These are phyloP conservation scores for Amiota mariae DNA, from an alignment of 2,888 invertebrate genomes.

Conservation along the genomic window DNA sequence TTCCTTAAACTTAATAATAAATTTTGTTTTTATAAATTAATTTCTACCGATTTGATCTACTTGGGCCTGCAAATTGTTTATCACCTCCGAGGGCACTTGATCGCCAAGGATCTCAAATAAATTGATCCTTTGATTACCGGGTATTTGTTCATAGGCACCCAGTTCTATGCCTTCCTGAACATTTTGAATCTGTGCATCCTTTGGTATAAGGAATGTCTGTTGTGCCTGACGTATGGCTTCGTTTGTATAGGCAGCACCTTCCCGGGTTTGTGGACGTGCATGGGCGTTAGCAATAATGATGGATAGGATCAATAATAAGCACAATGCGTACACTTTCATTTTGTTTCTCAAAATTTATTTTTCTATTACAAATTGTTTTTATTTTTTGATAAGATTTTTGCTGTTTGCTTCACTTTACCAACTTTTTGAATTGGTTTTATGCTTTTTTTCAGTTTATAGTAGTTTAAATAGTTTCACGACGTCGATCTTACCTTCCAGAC, in stretches of 20 bases:
- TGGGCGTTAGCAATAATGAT: conserved; percentile 30
- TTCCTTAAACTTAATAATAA: conserved; percentile 8
- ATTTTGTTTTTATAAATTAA: conserved; percentile 63
- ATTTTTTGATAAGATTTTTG: conserved; percentile 26
- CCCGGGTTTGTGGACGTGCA: conserved; percentile 79
- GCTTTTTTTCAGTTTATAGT: conserved; percentile 15
- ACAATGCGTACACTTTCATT: conserved; percentile 60
- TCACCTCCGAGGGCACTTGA: conserved; percentile 89
- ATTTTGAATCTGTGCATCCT: conserved; percentile 90
- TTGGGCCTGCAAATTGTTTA: conserved; percentile 89
- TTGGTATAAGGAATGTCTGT: conserved; percentile 87
- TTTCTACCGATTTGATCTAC: conserved; percentile 87
- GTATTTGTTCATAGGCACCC: conserved; percentile 89
- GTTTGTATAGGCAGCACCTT: conserved; percentile 87
- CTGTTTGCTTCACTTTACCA: background rate
- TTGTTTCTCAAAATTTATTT: background rate
- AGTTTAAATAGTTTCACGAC: background rate
- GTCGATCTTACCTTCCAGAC: conserved; percentile 62
- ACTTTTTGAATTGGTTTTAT: conserved; percentile 7
- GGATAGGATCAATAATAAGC: conserved; percentile 56
- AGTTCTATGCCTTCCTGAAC: conserved; percentile 90
- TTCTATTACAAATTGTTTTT: background rate
- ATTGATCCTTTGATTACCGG: conserved; percentile 88
- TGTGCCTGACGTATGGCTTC: conserved; percentile 92
- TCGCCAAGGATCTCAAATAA: conserved; percentile 88